Conservation (phyloP, 2,797 vertebrate genomes). For the Taenioides sp. region DNA sequence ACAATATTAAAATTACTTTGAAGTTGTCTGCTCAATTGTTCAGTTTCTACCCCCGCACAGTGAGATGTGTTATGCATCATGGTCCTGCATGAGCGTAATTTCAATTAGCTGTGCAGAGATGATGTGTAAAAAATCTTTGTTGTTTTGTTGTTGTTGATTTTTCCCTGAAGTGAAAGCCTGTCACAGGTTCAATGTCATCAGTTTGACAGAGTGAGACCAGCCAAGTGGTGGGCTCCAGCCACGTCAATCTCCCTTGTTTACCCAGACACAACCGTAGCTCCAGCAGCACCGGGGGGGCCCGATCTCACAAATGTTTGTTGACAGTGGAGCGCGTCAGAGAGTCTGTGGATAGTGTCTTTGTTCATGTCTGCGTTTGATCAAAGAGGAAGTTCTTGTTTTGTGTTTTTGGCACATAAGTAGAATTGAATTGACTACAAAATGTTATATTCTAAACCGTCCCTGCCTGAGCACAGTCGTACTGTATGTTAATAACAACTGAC, state of each 20-base stretch:
- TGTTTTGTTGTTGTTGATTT: slow-evolving; percentile 12
- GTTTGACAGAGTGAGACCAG: slow-evolving; percentile 11
- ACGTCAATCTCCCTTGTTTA: slow-evolving; percentile 16
- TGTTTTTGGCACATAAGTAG: neutral
- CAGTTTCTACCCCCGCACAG: slow-evolving; percentile 15
- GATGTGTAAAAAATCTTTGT: slow-evolving; percentile 5
- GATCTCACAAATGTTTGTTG: slow-evolving; percentile 5
- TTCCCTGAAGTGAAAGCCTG: slow-evolving; percentile 7
- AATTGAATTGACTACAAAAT: neutral
- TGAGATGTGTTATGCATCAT: neutral
- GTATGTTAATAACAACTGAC: no score
- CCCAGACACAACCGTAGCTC: slow-evolving; percentile 5
- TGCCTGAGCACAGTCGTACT: no score
- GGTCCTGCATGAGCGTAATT: neutral
- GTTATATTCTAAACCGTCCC: no score
- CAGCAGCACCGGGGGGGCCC: slow-evolving; percentile 1
- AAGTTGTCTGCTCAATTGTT: slow-evolving; percentile 12
- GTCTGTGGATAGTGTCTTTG: neutral
- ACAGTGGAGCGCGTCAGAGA: slow-evolving; percentile 5
- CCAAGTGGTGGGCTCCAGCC: slow-evolving; percentile 9
- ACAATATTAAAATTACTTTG: slow-evolving; percentile 15
- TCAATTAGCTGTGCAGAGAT: neutral
- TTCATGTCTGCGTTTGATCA: slow-evolving; percentile 7
- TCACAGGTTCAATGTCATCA: slow-evolving; percentile 11
- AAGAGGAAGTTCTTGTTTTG: neutral